Evolutionary conservation across 2,888 invertebrate species (phyloP), one percentile per base, ranked within the genome.

Genomic region (Lochmaea crataegi): DNA sequence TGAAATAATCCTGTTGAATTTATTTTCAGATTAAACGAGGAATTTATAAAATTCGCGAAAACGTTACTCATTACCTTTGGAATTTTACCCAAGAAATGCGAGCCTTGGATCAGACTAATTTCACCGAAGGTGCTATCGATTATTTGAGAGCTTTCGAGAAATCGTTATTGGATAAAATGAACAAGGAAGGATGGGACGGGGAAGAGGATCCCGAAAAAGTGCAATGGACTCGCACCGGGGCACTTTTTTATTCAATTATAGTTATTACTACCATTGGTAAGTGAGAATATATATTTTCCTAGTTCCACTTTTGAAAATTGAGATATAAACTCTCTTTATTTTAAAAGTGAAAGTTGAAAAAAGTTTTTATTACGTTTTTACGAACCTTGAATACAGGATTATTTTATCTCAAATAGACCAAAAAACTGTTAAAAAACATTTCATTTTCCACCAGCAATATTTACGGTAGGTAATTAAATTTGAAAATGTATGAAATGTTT

Each of bases 261-360:
- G 96, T 97, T 79, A 97, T 97, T 86, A 97, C 97, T 69, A 97
- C 97, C 48, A 97, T 97, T 79, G 97, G 97, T 96, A 84, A 91
- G 92, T 87, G 3, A 57, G 4, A 38, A 18, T 6, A 56, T 16
- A 56, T 56, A 2, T 51, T 22, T 32, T 48, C 48, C 42, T 26
- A 4, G 12, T 7, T 65, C 9, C 26, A n/a, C 12, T 12, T 32
- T 32, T 32, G 5, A 5, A 32, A 32, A 32, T 32, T 32, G 32
- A 32, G 32, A 32, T 6, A 32, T 5, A 5, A 32, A 32, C 32
- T 22, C 2, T 22, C 22, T 22, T 22, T 22, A 22, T 22, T 22
- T 22, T 22, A 22, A 22, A 22, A 22, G 2, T 22, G 22, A 22
- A 22, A 22, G 22, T 2, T 22, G 22, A 22, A 22, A 22, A 22